Evolutionary conservation across 2,888 invertebrate genomes (phyloP), one percentile per base, ranked within the genome.

Genomic region (Metalampra italica): DNA sequence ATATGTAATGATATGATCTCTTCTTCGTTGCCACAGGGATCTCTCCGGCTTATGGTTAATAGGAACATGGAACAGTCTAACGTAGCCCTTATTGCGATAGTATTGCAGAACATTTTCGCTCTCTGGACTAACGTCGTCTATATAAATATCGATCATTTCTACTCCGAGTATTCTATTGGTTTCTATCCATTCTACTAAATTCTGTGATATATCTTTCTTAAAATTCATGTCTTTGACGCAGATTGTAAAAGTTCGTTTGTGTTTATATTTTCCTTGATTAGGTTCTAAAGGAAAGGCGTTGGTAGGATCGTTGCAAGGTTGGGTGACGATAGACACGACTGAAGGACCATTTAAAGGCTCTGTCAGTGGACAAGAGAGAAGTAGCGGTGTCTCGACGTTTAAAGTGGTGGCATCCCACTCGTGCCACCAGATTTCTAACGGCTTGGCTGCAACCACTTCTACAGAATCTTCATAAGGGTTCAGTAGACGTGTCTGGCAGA

Each of bases 141-240:
- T 84, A 68, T 94, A 95, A 46, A 94, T 80, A 62, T 92, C 91
- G 56, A 94, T 90, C 60, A 90, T 86, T 52, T 92, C 90, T 8
- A 93, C 94, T 12, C 94, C 95, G 12, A 95, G 83, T 54, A 94
- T 82, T 59, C 88, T 90, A 61, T 93, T 91, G 0, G 92, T 86
- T 77, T 94, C 94, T 50, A 95, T 88, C 93, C 95, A 95, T 68
- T 94, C 94, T 2, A 94, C 78, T 44, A 95, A 69, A 47, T 84
- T 88, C 29, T 78, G 79, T 4, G 93, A 92, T 43, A 93, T 90
- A 61, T 94, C 93, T 55, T 88, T 86, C 44, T 86, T 68, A 60
- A 93, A 94, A 60, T 92, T 90, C 75, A 95, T 77, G 47, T 94
- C 94, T 76, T 94, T 94, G 1, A 94, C 93, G 66, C 94, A 95